Evolutionary conservation across 1,140 invertebrate genomes (phyloP), one percentile per base, ranked within the genome.

Genomic region (Ceratina australensis): DNA sequence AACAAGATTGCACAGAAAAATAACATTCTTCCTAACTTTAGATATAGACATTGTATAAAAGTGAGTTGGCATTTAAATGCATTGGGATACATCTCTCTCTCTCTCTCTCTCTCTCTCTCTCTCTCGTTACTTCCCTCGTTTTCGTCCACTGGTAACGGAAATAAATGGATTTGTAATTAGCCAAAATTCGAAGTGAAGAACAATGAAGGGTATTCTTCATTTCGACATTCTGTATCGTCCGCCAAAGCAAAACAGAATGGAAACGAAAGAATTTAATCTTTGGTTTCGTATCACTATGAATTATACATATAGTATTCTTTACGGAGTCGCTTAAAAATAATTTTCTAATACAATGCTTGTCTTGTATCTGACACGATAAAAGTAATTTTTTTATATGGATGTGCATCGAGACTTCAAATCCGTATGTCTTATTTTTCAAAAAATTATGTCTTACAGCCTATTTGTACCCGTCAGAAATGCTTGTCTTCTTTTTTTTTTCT

Each of bases 381-480:
- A 85, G 28, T 79, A 72, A 77, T 74, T 71, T 82, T 52, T 49
- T 82, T 28, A 26, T 42, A 49, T 76, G 77, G 56, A 64, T 79
- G 84, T 85, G 78, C 59, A 88, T 88, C 84, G 79, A 86, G 87
- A 87, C 82, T 88, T 88, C 84, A 89, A 89, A 88, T 88, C 82
- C 87, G 64, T 85, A 83, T 80, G 82, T 87, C 77, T 83, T 84
- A 82, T 82, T 87, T 87, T 84, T 63, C 49, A 78, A 71, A 86
- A 84, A 87, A 66, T 77, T 81, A 81, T 78, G 57, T 68, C 87
- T 91, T 90, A 89, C 88, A 88, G 80, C 85, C 89, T 91, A 92
- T 92, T 91, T 92, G 91, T 92, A 92, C 91, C 90, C 89, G 86
- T 87, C 88, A 90, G 89, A 92, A 91, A 90, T 87, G 86, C 86